Evolutionary conservation across 2,888 invertebrate species (phyloP).

Genomic region (Andrena hattorfiana): DNA sequence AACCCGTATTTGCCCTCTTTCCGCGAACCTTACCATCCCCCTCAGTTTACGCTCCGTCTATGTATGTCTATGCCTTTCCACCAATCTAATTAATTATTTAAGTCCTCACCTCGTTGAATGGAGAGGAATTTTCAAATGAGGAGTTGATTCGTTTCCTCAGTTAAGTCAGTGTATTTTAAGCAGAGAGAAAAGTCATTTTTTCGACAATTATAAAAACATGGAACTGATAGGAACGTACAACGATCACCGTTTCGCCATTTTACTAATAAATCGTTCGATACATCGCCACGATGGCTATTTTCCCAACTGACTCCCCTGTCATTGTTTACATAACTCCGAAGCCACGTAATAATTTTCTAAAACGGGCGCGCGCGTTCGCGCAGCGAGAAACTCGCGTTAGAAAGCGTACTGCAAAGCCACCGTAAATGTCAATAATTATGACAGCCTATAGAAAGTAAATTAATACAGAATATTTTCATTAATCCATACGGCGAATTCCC

Average conservation of each 20-base stretch:
- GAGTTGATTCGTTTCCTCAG: too few relatives aligned
- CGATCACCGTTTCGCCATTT: background rate
- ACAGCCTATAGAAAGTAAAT: constrained; percentile 2
- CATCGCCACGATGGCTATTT: constrained; percentile 6
- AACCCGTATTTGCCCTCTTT: too few relatives aligned
- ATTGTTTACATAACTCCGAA: constrained; percentile 49
- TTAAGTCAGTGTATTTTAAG: too few relatives aligned
- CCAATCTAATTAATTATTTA: too few relatives aligned
- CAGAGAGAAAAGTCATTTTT: too few relatives aligned
- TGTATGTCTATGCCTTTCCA: too few relatives aligned
- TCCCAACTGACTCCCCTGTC: constrained; percentile 1
- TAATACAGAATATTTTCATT: background rate
- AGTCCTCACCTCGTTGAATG: too few relatives aligned
- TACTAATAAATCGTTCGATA: background rate
- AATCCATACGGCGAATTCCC: background rate
- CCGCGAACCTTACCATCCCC: too few relatives aligned
- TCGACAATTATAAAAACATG: too few relatives aligned
- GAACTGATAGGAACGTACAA: background rate
- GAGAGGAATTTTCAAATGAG: too few relatives aligned
- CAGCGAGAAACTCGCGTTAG: constrained; percentile 29
- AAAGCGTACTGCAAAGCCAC: constrained; percentile 32
- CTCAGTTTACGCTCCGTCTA: too few relatives aligned
- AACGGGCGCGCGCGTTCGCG: constrained; percentile 18
- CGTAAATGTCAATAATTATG: constrained; percentile 48
- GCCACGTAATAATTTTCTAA: constrained; percentile 51